A percentile compares a stretch with the other conserved stretches of the same genome.
These are phyloP conservation scores for Diploptera punctata DNA, from an alignment of 2,888 invertebrate genomes.

Conservation along the genomic window DNA sequence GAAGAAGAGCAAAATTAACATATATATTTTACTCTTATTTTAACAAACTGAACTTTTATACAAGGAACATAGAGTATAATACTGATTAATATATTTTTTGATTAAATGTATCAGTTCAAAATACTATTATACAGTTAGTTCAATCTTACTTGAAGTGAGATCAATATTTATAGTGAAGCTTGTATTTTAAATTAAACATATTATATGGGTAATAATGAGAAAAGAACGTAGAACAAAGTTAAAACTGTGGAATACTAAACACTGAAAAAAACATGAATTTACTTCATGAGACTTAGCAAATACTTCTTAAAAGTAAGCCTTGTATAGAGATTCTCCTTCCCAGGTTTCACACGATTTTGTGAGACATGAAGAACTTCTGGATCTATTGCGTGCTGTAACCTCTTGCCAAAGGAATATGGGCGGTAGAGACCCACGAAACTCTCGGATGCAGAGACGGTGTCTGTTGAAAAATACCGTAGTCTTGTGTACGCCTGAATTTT, in stretches of 20 bases:
- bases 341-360: too few relatives aligned
- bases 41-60: not conserved
- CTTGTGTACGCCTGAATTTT: not conserved
- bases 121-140: not conserved
- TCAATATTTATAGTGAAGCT: not conserved
- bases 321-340: not conserved
- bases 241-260: not conserved
- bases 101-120: too few relatives aligned
- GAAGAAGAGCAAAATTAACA: not conserved
- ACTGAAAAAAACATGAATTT: not conserved
- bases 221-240: not conserved
- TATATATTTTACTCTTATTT: slow-evolving; percentile 16
- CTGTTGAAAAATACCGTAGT: too few relatives aligned
- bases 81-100: too few relatives aligned
- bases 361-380: too few relatives aligned
- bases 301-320: not conserved
- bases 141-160: not conserved
- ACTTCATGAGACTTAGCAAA: too few relatives aligned
- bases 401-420: too few relatives aligned
- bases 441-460: not conserved
- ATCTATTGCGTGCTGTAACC: too few relatives aligned
- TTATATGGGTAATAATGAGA: not conserved
- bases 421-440: not conserved
- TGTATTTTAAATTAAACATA: not conserved
- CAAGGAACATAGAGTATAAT: too few relatives aligned